Evolutionary conservation across 2,797 vertebrate species (phyloP), one percentile per base, ranked within the genome.

Genomic region (Enoplosus armatus): DNA sequence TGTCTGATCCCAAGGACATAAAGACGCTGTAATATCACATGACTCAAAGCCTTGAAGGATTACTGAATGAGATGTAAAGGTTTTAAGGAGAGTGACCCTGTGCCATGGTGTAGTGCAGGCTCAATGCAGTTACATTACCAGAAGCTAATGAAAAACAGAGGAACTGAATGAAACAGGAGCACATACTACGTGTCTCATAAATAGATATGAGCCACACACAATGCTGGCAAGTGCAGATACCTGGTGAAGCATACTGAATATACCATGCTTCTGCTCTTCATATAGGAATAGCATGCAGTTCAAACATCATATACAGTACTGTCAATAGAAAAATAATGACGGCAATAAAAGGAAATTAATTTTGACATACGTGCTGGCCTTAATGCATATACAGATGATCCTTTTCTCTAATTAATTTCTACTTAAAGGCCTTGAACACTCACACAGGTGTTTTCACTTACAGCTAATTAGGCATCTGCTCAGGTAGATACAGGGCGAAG

Each of bases 1-100:
- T 14, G 54, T 68, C 76, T 80, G 48, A 68, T 80, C 78, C 71
- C 35, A 54, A 14, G 47, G 43, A 79, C 69, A 18, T 64, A 80
- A 71, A 77, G 55, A 70, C 60, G 59, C 45, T 65, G 73, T 73
- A 45, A 77, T 56, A 75, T 87, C 85, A 88, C 81, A 86, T 90
- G 75, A 74, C 76, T 70, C 50, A 85, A 81, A 84, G 86, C 69
- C 56, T 53, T 48, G 12, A 79, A 2, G 84, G 88, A 88, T 90
- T 89, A 88, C 3, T 61, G 37, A 66, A 41, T 27, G 41, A 74
- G 72, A 45, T 50, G 24, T 75, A 53, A 71, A 73, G 71, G 75
- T 83, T 67, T 78, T 67, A 85, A 72, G 24, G 53, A n/a, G 24
- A 64, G 50, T 39, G 26, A 63, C 72, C 24, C 48, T 54, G 53